These are phyloP conservation scores for Nemurella pictetii DNA, from an alignment of 2,888 invertebrate genomes.

Conservation along the genomic window DNA sequence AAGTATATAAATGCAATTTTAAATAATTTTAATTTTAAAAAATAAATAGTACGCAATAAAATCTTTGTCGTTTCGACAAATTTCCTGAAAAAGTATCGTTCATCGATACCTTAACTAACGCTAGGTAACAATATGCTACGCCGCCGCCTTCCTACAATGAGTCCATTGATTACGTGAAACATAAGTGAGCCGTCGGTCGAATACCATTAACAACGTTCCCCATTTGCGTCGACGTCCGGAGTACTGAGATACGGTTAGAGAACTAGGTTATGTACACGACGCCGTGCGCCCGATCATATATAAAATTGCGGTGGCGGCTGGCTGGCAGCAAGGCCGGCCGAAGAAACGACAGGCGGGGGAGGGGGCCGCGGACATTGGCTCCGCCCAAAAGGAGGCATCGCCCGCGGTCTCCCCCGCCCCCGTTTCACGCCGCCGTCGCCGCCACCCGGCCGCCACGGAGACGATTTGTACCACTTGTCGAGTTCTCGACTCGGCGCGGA, in stretches of 20 bases:
- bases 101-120: constrained; percentile 41
- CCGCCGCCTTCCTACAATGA: constrained; percentile 40
- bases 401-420: not conserved
- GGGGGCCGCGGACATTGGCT: not conserved
- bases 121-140: constrained; percentile 41
- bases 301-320: constrained; percentile 36
- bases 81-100: constrained; percentile 37
- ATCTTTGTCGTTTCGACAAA: constrained; percentile 34
- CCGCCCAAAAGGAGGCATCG: not conserved
- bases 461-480: constrained; percentile 25
- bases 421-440: constrained; percentile 28
- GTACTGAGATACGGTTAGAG: constrained; percentile 35
- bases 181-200: constrained; percentile 41
- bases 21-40: constrained; percentile 39
- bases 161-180: constrained; percentile 39
- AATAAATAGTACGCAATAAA: constrained; percentile 42
- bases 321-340: constrained; percentile 36
- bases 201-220: constrained; percentile 42
- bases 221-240: constrained; percentile 21
- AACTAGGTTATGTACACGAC: constrained; percentile 27
- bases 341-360: constrained; percentile 29
- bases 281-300: constrained; percentile 33
- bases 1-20: constrained; percentile 39
- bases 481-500: constrained; percentile 9
- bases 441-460: not conserved